Conservation (phyloP, 35 echinoderm and acorn worm genomes). For the Apostichopus parvimensis region DNA sequence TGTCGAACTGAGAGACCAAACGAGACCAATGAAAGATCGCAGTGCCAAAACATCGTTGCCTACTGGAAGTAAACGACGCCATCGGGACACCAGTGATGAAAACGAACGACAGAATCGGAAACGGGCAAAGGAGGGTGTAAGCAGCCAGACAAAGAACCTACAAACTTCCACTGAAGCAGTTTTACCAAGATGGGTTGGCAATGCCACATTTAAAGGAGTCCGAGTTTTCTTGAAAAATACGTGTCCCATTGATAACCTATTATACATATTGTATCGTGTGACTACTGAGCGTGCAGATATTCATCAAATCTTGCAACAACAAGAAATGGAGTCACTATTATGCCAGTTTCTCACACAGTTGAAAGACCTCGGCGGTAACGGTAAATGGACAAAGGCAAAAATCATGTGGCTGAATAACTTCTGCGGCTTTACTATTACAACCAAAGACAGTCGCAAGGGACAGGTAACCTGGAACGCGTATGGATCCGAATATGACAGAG, state of each 20-base stretch:
- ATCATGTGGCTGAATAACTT: background rate
- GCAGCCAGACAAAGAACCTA: background rate
- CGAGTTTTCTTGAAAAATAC: background rate
- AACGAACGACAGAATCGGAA: background rate
- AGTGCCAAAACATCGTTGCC: background rate
- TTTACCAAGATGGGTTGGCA: slow-evolving; percentile 33
- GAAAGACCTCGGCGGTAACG: background rate
- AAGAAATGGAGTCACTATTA: background rate
- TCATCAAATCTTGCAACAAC: background rate
- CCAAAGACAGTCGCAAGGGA: background rate
- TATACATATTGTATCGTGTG: background rate
- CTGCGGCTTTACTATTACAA: background rate
- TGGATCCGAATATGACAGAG: background rate
- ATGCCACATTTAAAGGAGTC: slow-evolving; percentile 8
- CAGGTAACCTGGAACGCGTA: slow-evolving; percentile 2
- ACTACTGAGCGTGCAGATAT: background rate
- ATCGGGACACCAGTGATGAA: background rate
- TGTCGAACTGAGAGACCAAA: background rate
- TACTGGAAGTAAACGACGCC: background rate
- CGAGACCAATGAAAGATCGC: background rate
- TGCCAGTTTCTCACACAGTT: background rate
- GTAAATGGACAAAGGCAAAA: slow-evolving; percentile 6
- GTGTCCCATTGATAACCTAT: slow-evolving; percentile 1
- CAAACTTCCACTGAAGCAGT: background rate
- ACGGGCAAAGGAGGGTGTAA: too few relatives aligned